These are phyloP conservation scores for Henicopernis longicauda DNA, from an alignment of 2,113 vertebrate species.

Conservation along the genomic window DNA sequence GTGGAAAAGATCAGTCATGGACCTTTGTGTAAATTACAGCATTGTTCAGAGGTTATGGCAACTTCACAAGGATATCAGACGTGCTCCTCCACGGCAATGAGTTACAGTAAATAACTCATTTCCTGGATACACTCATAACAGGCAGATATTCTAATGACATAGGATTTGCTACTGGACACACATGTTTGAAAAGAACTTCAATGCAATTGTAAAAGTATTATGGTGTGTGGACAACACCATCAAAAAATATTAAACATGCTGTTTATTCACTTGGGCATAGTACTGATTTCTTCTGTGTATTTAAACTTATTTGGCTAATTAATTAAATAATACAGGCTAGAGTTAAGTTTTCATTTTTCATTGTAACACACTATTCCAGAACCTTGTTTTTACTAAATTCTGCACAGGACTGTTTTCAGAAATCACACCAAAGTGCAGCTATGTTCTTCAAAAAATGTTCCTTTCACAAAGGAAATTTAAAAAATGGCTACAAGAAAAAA, in stretches of 20 bases:
- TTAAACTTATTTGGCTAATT: constrained; percentile 49
- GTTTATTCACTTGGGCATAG: constrained; percentile 14
- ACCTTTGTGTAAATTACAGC: constrained; percentile 46
- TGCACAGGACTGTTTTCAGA: constrained; percentile 34
- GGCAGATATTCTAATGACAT: constrained; percentile 67
- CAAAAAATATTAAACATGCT: constrained; percentile 44
- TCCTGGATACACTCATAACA: constrained; percentile 49
- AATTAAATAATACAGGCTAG: constrained; percentile 43
- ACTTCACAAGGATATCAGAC: constrained; percentile 55
- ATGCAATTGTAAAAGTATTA: constrained; percentile 60
- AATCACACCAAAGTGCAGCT: constrained; percentile 20
- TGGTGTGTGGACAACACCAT: constrained; percentile 25
- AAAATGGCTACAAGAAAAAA: constrained; percentile 28
- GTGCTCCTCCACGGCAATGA: constrained; percentile 32
- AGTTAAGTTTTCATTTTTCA: constrained; percentile 51
- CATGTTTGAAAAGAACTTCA: constrained; percentile 60
- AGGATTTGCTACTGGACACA: constrained; percentile 69
- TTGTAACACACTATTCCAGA: constrained; percentile 46
- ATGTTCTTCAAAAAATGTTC: neutral
- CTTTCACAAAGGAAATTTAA: neutral
- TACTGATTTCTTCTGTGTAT: constrained; percentile 3
- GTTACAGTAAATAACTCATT: constrained; percentile 72
- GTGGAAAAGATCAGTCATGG: constrained; percentile 16
- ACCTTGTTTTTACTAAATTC: constrained; percentile 23
- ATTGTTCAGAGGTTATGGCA: constrained; percentile 58